Base-by-base conservation (phyloP, 2,797 vertebrate genomes). In the Phalloptychus januarius region DNA sequence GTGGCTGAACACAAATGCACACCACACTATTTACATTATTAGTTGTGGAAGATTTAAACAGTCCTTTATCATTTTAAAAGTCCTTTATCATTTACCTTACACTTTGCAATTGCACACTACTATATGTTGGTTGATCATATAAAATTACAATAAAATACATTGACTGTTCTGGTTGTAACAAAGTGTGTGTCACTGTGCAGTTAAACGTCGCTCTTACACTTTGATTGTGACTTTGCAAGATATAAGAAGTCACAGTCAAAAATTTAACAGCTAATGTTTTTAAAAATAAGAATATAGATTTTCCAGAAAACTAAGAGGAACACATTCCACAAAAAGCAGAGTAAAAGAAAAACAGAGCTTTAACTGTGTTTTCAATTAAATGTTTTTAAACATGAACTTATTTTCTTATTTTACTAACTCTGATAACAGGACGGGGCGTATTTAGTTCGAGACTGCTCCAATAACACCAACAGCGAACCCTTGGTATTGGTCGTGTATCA, bases 371-470 rank as follows among this genome's bases (percentile, higher is more conserved):
- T 33, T 72, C 5, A 36, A 23, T 23, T 1, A 36, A 42, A 56
- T 56, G 36, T 3, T 73, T 50, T 36, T 40, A 52, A 71, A 40
- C 8, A 0, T 67, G 28, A 44, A 25, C 5, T 4, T 28, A 31
- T 20, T 23, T 50, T 38, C 5, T 4, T 20, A 31, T 25, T 23
- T 73, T 58, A 31, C 15, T 38, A 5, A 28, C 3, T 71, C 12
- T n/a, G 16, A 4, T 54, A 12, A 50, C 2, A 98, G 98, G 96
- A 98, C 0, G 98, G 97, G 44, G 96, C 95, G 0, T 98, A 97
- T 87, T 80, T 98, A 90, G 96, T 99, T 20, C 96, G 98, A 75
- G 95, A 98, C 74, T 96, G 95, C 79, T 98, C 97, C 70, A 90
- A 84, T 50, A 96, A 91, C 87, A 95, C 93, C 78, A 85, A 54